A percentile compares a stretch with the other conserved stretches of the same genome.
These are phyloP conservation scores for Dendrocincla tyrannina DNA, from an alignment of 2,797 vertebrate species.

Conservation along the genomic window DNA sequence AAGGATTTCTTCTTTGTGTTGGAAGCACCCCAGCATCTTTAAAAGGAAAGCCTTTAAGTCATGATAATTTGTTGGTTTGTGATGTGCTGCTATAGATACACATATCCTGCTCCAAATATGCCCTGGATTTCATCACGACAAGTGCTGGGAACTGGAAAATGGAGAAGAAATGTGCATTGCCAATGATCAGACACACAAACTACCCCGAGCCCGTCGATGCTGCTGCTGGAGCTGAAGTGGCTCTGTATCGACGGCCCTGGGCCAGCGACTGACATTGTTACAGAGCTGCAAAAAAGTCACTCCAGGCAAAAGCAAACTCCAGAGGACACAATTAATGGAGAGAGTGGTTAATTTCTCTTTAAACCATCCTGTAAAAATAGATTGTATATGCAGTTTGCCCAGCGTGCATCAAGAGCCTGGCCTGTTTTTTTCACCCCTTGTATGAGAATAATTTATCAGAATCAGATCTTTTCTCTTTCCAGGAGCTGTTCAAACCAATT, in stretches of 20 bases:
- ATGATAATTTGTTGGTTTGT: not conserved
- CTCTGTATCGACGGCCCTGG: not conserved
- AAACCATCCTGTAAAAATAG: not conserved
- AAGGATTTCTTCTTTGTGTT: conserved; percentile 23
- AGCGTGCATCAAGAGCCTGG: not conserved
- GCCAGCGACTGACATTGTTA: not conserved
- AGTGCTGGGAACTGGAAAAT: not conserved
- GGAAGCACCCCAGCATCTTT: not conserved
- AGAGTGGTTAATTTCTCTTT: not conserved
- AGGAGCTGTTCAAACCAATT: not conserved
- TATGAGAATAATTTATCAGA: not conserved
- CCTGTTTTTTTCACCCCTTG: accelerated
- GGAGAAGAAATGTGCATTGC: not conserved
- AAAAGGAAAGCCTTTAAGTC: conserved; percentile 16
- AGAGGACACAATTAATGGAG: not conserved
- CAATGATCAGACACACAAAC: not conserved
- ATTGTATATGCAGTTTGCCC: not conserved
- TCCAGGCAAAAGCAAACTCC: conserved; percentile 21
- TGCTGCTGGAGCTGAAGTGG: not conserved
- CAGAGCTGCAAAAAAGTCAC: not conserved
- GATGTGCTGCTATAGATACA: not conserved
- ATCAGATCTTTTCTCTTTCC: not conserved
- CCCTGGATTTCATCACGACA: not conserved
- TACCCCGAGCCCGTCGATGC: not conserved
- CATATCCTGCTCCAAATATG: not conserved